Conservation (phyloP, 2,113 vertebrate species). For the Spizaetus ornatus region DNA sequence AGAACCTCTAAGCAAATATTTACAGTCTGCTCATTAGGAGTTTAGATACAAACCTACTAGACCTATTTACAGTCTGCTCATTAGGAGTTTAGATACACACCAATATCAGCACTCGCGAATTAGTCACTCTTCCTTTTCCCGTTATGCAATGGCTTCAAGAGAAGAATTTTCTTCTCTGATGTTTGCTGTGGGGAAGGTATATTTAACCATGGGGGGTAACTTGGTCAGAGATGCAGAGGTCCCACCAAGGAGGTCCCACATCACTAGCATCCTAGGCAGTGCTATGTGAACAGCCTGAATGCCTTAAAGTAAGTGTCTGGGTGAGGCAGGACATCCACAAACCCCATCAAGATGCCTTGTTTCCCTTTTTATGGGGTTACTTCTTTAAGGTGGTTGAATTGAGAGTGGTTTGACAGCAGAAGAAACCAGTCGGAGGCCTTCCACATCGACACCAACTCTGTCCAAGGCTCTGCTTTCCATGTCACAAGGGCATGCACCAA, state of each 20-base stretch:
- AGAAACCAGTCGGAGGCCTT: background rate
- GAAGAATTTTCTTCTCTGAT: background rate
- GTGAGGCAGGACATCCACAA: background rate
- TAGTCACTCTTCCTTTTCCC: constrained; percentile 34
- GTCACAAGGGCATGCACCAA: background rate
- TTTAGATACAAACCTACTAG: constrained; percentile 22
- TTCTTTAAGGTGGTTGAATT: background rate
- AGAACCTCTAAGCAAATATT: constrained; percentile 37
- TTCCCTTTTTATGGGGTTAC: background rate
- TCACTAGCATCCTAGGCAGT: background rate
- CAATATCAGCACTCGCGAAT: background rate
- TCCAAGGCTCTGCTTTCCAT: background rate
- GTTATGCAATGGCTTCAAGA: background rate
- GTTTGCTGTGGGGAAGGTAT: background rate
- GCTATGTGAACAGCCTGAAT: background rate
- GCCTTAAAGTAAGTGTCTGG: background rate
- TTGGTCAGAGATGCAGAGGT: background rate
- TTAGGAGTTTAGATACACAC: background rate
- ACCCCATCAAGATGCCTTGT: background rate
- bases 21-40: background rate
- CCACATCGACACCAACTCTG: background rate
- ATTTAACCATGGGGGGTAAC: background rate
- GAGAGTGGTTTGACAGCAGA: background rate
- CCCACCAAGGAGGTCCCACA: background rate
- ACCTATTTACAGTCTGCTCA: background rate